Conservation (phyloP, 2,888 invertebrate genomes). For the Leptopilina myrica region DNA sequence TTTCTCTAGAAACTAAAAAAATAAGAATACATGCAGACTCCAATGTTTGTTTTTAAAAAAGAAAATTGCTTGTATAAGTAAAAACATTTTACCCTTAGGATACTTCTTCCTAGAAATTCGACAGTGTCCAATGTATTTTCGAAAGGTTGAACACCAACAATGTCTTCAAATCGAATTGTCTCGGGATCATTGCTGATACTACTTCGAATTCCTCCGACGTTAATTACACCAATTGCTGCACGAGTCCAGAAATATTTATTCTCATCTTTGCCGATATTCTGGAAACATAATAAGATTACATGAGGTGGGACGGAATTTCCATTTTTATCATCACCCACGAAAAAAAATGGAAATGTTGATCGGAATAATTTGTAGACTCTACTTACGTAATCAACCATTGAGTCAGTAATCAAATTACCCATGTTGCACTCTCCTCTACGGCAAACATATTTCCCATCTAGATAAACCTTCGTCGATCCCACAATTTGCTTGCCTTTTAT, state of each 20-base stretch:
- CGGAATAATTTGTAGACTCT: not conserved
- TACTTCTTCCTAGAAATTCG: constrained; percentile 82
- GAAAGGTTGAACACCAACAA: constrained; percentile 86
- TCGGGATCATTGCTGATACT: constrained; percentile 80
- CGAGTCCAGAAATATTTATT: constrained; percentile 80
- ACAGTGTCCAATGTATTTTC: constrained; percentile 86
- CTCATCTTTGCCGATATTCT: constrained; percentile 78
- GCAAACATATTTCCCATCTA: constrained; percentile 79
- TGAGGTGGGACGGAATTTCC: no score
- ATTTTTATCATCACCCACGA: no score
- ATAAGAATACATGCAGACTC: no score
- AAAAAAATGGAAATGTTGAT: no score
- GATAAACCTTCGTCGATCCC: constrained; percentile 80
- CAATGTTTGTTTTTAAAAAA: no score
- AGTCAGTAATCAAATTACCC: constrained; percentile 85
- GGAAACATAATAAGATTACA: constrained; percentile 50
- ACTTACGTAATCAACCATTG: constrained; percentile 82
- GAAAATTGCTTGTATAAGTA: no score
- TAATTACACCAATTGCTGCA: constrained; percentile 83
- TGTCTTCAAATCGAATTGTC: constrained; percentile 82
- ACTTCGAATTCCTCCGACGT: constrained; percentile 84
- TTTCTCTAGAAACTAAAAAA: not conserved
- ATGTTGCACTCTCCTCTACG: constrained; percentile 83
- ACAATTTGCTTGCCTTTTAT: constrained; percentile 79
- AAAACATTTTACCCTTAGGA: constrained; percentile 79